Conservation (phyloP, 1,140 invertebrate species). For the Teleogryllus occipitalis region DNA sequence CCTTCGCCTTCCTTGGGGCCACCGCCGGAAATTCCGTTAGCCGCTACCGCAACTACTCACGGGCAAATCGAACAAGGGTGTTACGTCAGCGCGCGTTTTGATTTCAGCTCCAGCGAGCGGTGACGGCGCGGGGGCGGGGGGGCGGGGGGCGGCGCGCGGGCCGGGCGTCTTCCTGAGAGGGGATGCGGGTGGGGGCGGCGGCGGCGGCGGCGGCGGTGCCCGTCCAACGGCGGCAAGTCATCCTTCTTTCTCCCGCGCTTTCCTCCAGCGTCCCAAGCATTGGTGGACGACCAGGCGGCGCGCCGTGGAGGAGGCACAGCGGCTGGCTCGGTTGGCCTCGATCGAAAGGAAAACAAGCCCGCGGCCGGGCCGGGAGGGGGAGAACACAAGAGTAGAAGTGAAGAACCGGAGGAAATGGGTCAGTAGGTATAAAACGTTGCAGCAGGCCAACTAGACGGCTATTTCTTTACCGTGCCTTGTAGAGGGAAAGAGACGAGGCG, state of each 20-base stretch:
- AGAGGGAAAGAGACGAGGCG: not conserved
- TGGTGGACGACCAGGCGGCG: not conserved
- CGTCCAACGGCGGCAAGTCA: not conserved
- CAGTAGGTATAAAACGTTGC: slow-evolving; percentile 4
- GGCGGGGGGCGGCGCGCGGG: no score
- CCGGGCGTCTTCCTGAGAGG: not conserved
- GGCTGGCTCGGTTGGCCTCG: not conserved
- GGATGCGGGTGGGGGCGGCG: not conserved
- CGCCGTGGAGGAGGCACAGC: not conserved
- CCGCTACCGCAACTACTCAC: no score
- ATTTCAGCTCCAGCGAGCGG: not conserved
- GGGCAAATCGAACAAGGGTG: no score
- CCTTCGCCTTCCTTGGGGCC: no score
- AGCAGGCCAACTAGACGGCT: not conserved
- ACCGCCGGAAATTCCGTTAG: no score
- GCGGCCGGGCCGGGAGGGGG: no score
- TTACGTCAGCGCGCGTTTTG: not conserved
- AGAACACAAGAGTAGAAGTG: not conserved
- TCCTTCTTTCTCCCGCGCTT: not conserved
- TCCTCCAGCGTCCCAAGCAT: not conserved
- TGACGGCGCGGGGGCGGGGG: not conserved
- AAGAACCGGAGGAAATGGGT: not conserved
- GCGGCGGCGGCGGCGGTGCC: no score
- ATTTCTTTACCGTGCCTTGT: not conserved
- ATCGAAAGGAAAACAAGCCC: slow-evolving; percentile 3